Evolutionary conservation across 2,797 vertebrate genomes (phyloP).

Genomic region (Labroides dimidiatus): DNA sequence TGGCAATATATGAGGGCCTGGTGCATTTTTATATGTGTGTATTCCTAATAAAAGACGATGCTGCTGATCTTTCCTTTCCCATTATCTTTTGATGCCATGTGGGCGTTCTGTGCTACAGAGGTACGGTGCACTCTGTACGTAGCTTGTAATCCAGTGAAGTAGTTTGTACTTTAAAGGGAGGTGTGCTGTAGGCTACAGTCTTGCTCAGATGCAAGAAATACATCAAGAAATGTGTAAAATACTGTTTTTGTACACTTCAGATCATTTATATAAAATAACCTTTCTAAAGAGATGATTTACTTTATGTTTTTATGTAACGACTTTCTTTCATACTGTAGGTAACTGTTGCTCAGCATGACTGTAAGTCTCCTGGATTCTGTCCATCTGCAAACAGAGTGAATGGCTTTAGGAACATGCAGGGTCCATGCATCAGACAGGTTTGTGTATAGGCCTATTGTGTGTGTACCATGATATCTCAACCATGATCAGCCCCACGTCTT

Average conservation of each 20-base stretch:
- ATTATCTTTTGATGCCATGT: conserved; percentile 80
- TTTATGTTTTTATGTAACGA: conserved; percentile 82
- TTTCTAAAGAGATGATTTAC: conserved; percentile 85
- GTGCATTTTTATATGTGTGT: conserved; percentile 77
- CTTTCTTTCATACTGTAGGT: conserved; percentile 84
- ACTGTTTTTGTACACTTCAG: conserved; percentile 87
- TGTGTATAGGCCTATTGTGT: conserved; percentile 65
- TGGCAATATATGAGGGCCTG: conserved; percentile 74
- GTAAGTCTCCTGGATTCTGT: conserved; percentile 75
- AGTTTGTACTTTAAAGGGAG: conserved; percentile 80
- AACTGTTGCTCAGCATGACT: conserved; percentile 84
- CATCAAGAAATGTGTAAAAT: conserved; percentile 82
- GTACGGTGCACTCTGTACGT: conserved; percentile 68
- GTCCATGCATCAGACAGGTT: conserved; percentile 64
- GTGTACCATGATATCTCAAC: conserved; percentile 68
- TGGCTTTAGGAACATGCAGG: conserved; percentile 76
- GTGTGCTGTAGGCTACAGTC: conserved; percentile 77
- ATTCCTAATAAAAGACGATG: conserved; percentile 75
- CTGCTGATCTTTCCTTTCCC: conserved; percentile 80
- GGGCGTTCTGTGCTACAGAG: conserved; percentile 70
- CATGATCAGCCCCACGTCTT: conserved; percentile 53
- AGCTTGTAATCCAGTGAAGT: conserved; percentile 82
- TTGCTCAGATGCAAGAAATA: conserved; percentile 65
- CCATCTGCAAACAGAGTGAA: conserved; percentile 73
- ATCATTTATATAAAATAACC: conserved; percentile 86